Evolutionary conservation across 2,888 invertebrate genomes (phyloP).

Genomic region (Autographa pulchrina): DNA sequence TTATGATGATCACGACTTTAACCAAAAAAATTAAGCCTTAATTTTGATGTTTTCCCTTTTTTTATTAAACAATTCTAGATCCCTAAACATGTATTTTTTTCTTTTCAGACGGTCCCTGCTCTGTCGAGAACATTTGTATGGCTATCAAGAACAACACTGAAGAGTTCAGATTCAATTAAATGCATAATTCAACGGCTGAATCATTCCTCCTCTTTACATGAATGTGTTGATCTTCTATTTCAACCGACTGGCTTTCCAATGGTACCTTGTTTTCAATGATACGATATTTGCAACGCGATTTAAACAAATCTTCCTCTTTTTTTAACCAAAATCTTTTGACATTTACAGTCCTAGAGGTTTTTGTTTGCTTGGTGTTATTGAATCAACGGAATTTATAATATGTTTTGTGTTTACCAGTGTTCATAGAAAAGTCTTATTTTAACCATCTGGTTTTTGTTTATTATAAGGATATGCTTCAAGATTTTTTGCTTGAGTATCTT

Average conservation of each 20-base stretch:
- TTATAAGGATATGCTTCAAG: not conserved
- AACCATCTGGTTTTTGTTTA: not conserved
- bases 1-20: not conserved
- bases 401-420: not conserved
- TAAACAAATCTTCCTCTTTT: not conserved
- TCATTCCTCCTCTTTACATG: not conserved
- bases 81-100: constrained; percentile 1
- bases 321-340: not conserved
- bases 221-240: not conserved
- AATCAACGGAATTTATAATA: not conserved
- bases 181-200: not conserved
- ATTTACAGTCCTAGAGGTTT: not conserved
- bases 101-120: constrained; percentile 69
- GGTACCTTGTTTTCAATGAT: not conserved
- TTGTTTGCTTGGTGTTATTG: not conserved
- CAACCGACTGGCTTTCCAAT: not conserved
- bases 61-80: not conserved
- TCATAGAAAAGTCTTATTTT: not conserved
- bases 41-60: not conserved
- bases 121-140: constrained; percentile 62
- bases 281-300: not conserved
- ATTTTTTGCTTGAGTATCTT: not conserved
- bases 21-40: too few species aligned
- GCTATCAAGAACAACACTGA: constrained; percentile 31
- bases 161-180: constrained; percentile 36